phyloP scores from a whole-genome alignment of 2,797 vertebrate species.

The Chanos chanos region DNA sequence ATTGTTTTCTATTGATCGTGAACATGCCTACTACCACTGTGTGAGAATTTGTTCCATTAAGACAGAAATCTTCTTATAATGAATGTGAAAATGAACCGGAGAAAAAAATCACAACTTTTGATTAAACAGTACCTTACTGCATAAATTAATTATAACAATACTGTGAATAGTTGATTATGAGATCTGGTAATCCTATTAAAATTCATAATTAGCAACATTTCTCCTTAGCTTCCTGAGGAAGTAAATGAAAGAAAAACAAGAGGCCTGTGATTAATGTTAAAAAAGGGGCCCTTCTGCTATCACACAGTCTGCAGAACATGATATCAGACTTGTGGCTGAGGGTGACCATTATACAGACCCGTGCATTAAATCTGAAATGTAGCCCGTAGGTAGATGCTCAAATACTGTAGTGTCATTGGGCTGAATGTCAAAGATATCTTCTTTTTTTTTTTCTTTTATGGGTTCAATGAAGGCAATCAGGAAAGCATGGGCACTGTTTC shows the following conservation, averaged over 20 bases:
- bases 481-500: no score
- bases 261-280: constrained; percentile 55
- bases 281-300: constrained; percentile 55
- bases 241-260: constrained; percentile 41
- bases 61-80: constrained; percentile 14
- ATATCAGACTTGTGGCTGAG: constrained; percentile 18
- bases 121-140: constrained; percentile 54
- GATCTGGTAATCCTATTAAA: constrained; percentile 66
- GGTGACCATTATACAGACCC: constrained; percentile 35
- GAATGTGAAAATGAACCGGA: not conserved
- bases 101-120: constrained; percentile 51
- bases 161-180: constrained; percentile 56
- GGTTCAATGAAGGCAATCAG: no score
- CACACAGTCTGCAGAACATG: constrained; percentile 37
- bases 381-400: constrained; percentile 21
- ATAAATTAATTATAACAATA: constrained; percentile 57
- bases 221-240: constrained; percentile 46
- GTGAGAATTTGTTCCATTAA: constrained; percentile 18
- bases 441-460: constrained; percentile 3
- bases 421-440: constrained; percentile 32
- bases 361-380: constrained; percentile 17
- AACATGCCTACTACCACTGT: no score
- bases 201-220: constrained; percentile 59
- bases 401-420: constrained; percentile 4
- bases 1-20: no score